phyloP scores from a whole-genome alignment of 2,113 vertebrate species.

The Indicator maculatus region DNA sequence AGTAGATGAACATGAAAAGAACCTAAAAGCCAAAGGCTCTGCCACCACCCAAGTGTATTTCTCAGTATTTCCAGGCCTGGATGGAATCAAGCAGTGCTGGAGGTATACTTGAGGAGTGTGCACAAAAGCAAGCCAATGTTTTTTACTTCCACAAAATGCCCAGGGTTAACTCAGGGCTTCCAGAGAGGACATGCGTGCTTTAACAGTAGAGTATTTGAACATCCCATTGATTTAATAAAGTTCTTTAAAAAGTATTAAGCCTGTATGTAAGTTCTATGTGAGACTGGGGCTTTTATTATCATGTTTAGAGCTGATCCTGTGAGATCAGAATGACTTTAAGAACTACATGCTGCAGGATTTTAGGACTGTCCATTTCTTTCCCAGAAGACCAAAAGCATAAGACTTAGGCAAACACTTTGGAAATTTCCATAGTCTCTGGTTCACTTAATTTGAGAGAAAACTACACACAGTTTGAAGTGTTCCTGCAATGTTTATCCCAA shows the following conservation, averaged over 20 bases:
- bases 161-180: background rate
- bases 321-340: background rate
- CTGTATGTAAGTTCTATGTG: background rate
- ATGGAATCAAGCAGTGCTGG: background rate
- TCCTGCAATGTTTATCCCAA: background rate
- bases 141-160: background rate
- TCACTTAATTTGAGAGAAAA: background rate
- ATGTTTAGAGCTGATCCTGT: background rate
- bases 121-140: background rate
- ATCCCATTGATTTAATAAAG: background rate
- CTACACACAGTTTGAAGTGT: background rate
- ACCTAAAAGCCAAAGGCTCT: background rate
- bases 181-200: background rate
- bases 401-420: background rate
- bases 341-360: background rate
- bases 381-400: background rate
- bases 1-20: background rate
- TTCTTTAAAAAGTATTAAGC: background rate
- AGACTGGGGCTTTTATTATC: background rate
- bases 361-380: background rate
- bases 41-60: background rate
- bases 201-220: background rate
- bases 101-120: background rate
- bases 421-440: background rate
- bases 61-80: background rate